A percentile compares a stretch with the other conserved stretches of the same genome.
Conservation (phyloP, 2,113 vertebrate species). For the Lampris megalopsis region DNA sequence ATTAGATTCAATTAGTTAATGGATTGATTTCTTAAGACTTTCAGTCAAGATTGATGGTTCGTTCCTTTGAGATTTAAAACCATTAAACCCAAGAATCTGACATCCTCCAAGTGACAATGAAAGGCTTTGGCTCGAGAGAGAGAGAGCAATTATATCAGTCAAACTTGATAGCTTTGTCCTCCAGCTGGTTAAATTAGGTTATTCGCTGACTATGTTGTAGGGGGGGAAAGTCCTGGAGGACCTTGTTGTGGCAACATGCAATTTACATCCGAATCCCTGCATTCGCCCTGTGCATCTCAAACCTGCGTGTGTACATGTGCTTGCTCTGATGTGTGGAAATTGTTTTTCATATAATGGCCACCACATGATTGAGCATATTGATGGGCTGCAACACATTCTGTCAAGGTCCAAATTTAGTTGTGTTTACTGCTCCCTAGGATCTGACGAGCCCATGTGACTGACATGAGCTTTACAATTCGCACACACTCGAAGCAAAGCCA, state of each 20-base stretch:
- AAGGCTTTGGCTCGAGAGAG: conserved; percentile 67
- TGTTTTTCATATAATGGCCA: conserved; percentile 44
- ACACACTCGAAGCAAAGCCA: too few relatives aligned
- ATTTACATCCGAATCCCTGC: conserved; percentile 73
- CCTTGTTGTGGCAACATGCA: conserved; percentile 68
- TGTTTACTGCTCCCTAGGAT: background rate
- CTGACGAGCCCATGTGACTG: too few relatives aligned
- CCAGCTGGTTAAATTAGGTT: conserved; percentile 69
- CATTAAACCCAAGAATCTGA: conserved; percentile 75
- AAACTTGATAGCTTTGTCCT: conserved; percentile 73
- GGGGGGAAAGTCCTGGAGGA: conserved; percentile 63
- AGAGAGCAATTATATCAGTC: conserved; percentile 73
- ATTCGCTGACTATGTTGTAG: conserved; percentile 54
- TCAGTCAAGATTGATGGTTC: conserved; percentile 68
- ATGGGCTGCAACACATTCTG: conserved; percentile 11
- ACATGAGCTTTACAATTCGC: too few relatives aligned
- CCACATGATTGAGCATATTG: conserved; percentile 22
- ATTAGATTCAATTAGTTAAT: conserved; percentile 80
- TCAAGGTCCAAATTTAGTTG: background rate
- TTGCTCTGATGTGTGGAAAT: conserved; percentile 55
- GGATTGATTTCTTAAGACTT: conserved; percentile 72
- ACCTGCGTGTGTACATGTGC: conserved; percentile 46
- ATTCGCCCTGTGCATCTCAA: conserved; percentile 52
- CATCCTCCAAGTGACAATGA: conserved; percentile 72
- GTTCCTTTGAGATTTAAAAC: conserved; percentile 66